These are phyloP conservation scores for Lepidotrigona ventralis DNA, from an alignment of 1,140 invertebrate genomes.

Conservation along the genomic window DNA sequence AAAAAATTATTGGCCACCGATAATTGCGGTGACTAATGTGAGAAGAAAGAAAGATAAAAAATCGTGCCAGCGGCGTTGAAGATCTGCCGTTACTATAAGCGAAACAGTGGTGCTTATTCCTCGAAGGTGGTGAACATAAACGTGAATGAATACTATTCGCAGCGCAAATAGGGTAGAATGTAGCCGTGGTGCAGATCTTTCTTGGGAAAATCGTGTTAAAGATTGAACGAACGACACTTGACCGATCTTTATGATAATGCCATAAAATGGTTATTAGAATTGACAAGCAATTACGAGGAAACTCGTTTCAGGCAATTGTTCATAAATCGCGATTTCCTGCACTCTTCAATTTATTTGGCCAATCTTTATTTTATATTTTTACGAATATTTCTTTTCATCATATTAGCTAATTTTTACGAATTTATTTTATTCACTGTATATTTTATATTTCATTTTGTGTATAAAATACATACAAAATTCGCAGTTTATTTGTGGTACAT, in stretches of 20 bases:
- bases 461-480: too few relatives aligned
- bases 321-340: neutral
- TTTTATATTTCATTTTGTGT: too few relatives aligned
- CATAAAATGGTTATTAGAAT: slow-evolving; percentile 67
- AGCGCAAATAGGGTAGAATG: slow-evolving; percentile 62
- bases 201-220: slow-evolving; percentile 3
- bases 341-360: too few relatives aligned
- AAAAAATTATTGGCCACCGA: slow-evolving; percentile 31
- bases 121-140: slow-evolving; percentile 30
- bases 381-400: too few relatives aligned
- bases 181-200: slow-evolving; percentile 43
- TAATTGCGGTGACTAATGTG: slow-evolving; percentile 44
- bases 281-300: slow-evolving; percentile 57
- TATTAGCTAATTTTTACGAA: too few relatives aligned
- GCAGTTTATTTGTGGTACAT: too few relatives aligned
- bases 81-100: slow-evolving; percentile 41
- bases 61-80: slow-evolving; percentile 18
- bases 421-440: too few relatives aligned
- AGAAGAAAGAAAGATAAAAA: neutral
- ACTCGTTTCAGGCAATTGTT: too few relatives aligned
- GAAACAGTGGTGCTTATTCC: neutral
- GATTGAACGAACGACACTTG: neutral
- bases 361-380: too few relatives aligned
- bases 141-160: slow-evolving; percentile 53
- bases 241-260: slow-evolving; percentile 41